These are phyloP conservation scores for Yoshiicerus persimilis DNA, from an alignment of 1,140 invertebrate genomes.

Conservation along the genomic window DNA sequence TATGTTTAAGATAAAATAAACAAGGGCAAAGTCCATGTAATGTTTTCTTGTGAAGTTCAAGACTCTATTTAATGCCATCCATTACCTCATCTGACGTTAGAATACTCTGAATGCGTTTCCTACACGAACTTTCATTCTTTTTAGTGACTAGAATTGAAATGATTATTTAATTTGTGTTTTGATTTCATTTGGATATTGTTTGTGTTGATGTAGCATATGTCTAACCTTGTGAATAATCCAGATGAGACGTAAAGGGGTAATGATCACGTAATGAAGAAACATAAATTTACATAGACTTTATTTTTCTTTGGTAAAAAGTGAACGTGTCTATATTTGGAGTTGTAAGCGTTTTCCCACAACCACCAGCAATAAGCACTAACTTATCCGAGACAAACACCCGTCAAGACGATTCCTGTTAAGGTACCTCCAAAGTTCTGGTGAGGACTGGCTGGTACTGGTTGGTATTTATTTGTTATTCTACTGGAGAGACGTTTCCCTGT, in stretches of 20 bases:
- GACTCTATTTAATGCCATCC: too few relatives aligned
- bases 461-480: neutral
- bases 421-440: neutral
- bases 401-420: neutral
- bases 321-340: neutral
- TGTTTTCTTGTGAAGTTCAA: neutral
- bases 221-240: neutral
- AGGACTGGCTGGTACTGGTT: neutral
- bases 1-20: neutral
- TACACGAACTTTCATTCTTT: neutral
- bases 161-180: neutral
- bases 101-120: too few relatives aligned
- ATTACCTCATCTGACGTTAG: too few relatives aligned
- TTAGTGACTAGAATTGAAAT: neutral
- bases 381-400: neutral
- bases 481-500: neutral
- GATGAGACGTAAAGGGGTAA: neutral
- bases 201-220: neutral
- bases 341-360: neutral
- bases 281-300: neutral
- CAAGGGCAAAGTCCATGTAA: neutral
- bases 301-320: neutral
- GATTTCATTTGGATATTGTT: neutral
- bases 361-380: neutral
- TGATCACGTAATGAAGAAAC: neutral